These are phyloP conservation scores for Bothrops jararaca DNA, from an alignment of 2,113 vertebrate species.

Conservation along the genomic window DNA sequence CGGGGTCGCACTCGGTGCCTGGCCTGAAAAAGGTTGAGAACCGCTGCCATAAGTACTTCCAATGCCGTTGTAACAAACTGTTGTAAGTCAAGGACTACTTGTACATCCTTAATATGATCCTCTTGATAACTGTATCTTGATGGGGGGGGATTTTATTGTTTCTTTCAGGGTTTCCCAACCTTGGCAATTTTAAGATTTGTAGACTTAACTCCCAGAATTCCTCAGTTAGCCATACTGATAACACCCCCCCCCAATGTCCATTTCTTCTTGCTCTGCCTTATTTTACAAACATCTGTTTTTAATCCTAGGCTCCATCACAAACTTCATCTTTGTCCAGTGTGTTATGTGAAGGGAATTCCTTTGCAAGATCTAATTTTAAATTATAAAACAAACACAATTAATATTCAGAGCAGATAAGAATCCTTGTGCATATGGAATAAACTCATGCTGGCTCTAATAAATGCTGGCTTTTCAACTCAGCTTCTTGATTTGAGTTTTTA, in stretches of 20 bases:
- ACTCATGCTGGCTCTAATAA: not conserved
- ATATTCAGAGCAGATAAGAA: too few species aligned
- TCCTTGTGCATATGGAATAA: not conserved
- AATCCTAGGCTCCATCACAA: not conserved
- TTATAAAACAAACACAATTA: not conserved
- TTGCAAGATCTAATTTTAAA: not conserved
- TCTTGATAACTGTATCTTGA: not conserved
- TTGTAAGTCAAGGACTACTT: too few species aligned
- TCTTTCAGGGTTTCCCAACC: not conserved
- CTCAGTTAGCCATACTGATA: too few species aligned
- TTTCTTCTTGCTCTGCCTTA: not conserved
- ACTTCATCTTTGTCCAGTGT: not conserved
- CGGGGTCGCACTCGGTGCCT: too few species aligned
- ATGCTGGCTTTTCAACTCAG: not conserved
- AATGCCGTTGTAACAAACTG: too few species aligned
- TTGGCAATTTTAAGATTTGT: too few species aligned
- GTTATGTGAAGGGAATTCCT: not conserved
- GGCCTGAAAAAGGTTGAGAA: too few species aligned
- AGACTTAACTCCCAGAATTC: not conserved
- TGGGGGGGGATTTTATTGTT: not conserved
- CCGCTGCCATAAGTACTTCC: not conserved
- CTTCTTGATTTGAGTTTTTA: not conserved
- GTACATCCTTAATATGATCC: not conserved
- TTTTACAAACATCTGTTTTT: not conserved
- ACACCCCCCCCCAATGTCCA: too few species aligned